phyloP scores from a whole-genome alignment of 2,888 invertebrate species.

The Chymomyza amoena region DNA sequence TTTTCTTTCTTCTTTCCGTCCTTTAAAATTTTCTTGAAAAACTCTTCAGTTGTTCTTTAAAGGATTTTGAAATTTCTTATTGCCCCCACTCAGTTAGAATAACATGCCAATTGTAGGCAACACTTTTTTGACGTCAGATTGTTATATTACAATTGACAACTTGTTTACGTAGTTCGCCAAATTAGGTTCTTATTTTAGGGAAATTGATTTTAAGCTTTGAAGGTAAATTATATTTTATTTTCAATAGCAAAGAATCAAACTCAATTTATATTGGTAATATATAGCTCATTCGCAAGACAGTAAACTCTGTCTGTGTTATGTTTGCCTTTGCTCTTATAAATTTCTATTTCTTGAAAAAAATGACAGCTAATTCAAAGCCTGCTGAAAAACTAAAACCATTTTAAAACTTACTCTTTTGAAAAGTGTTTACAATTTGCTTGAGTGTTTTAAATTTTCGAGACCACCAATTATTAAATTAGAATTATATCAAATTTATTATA shows the following conservation, averaged over 20 bases:
- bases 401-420: background rate
- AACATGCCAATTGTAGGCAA: background rate
- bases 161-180: background rate
- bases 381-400: background rate
- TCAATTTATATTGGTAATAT: background rate
- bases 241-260: background rate
- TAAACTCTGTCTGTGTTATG: background rate
- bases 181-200: background rate
- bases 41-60: background rate
- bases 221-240: background rate
- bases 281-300: background rate
- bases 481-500: too few relatives aligned
- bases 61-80: background rate
- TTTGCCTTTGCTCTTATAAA: background rate
- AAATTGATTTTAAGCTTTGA: background rate
- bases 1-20: background rate
- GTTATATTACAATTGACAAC: background rate
- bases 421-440: background rate
- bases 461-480: too few relatives aligned
- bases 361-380: constrained; percentile 4
- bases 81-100: background rate
- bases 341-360: background rate
- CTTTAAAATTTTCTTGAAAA: background rate
- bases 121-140: background rate
- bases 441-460: background rate